Evolutionary conservation across 2,113 vertebrate species (phyloP).

Genomic region (Copsychus sechellarum): DNA sequence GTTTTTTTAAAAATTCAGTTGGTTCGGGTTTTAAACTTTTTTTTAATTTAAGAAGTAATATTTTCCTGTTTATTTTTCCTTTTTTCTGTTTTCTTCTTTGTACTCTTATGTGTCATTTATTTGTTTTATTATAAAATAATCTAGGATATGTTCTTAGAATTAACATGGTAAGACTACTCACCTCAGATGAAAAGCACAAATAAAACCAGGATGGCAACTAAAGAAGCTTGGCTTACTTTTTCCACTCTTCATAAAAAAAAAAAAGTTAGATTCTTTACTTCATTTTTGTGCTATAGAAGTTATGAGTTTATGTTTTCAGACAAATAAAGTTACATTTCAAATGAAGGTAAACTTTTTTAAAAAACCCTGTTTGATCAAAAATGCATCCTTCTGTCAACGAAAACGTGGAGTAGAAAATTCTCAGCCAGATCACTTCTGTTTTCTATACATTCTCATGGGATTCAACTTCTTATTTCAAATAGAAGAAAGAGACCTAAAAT

Average conservation of each 20-base stretch:
- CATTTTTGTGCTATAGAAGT: neutral
- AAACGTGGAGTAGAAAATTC: neutral
- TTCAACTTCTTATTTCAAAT: slow-evolving; percentile 26
- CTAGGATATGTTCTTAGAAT: neutral
- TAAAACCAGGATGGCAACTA: neutral
- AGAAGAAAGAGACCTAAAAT: slow-evolving; percentile 27
- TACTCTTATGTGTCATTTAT: neutral
- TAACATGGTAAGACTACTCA: neutral
- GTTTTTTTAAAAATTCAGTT: neutral
- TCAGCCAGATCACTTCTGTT: slow-evolving; percentile 15
- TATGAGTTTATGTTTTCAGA: neutral
- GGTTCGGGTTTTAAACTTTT: neutral
- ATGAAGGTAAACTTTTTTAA: neutral
- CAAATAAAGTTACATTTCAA: neutral
- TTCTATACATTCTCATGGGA: slow-evolving; percentile 11
- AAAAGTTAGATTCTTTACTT: neutral
- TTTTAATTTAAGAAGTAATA: neutral
- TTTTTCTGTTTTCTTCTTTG: neutral
- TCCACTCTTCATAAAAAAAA: neutral
- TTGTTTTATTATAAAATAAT: neutral
- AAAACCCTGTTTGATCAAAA: slow-evolving; percentile 22
- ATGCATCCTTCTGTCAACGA: slow-evolving; percentile 21
- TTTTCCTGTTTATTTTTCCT: fast-evolving
- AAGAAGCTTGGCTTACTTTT: neutral
- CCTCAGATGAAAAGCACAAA: neutral